Percentiles rank a stretch among this genome's conserved stretches.
phyloP scores from a whole-genome alignment of 2,888 invertebrate species.

The Cataglyphis altisquamis region DNA sequence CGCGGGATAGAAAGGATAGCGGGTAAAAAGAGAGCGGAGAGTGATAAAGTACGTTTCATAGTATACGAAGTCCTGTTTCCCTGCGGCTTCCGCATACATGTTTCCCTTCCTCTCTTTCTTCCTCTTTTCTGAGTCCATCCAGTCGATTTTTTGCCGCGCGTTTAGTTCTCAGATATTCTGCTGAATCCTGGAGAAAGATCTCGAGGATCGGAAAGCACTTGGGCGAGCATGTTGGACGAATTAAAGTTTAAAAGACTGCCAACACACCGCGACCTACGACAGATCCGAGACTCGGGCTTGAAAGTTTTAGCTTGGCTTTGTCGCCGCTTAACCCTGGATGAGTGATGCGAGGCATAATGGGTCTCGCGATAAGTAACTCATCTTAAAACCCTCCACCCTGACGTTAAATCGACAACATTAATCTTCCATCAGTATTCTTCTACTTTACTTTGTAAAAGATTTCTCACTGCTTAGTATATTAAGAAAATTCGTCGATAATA shows the following conservation, averaged over 20 bases:
- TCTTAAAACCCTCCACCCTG: constrained; percentile 14
- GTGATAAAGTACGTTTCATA: constrained; percentile 70
- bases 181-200: constrained; percentile 14
- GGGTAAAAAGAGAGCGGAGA: constrained; percentile 63
- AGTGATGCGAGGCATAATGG: constrained; percentile 40
- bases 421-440: constrained; percentile 21
- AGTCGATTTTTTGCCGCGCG: constrained; percentile 28
- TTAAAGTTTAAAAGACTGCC: constrained; percentile 52
- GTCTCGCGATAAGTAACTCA: constrained; percentile 35
- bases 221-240: constrained; percentile 41
- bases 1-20: constrained; percentile 47
- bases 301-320: constrained; percentile 54
- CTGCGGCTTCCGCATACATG: constrained; percentile 6
- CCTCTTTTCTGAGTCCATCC: not conserved
- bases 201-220: constrained; percentile 37
- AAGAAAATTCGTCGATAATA: not conserved
- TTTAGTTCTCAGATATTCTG: constrained; percentile 40
- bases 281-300: constrained; percentile 33
- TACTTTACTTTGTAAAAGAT: not conserved
- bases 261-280: constrained; percentile 21
- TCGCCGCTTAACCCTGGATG: constrained; percentile 47
- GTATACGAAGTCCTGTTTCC: constrained; percentile 59
- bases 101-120: not conserved
- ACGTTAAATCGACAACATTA: constrained; percentile 44
- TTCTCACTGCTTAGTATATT: not conserved